Evolutionary conservation across 1,140 invertebrate genomes (phyloP).

Genomic region (Apis laboriosa): DNA sequence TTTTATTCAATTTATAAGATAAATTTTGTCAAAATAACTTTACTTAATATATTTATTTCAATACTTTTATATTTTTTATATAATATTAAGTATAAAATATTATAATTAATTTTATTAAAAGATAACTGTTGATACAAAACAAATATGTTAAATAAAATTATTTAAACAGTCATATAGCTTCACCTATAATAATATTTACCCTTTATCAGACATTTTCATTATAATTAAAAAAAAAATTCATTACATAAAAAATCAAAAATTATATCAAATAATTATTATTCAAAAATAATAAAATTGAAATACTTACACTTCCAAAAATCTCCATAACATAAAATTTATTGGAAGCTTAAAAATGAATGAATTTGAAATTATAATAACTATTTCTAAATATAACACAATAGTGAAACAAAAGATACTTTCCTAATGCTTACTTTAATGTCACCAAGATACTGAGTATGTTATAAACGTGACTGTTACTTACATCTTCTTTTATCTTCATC

Average conservation of each 20-base stretch:
- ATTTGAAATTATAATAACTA: slow-evolving; percentile 13
- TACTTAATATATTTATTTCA: slow-evolving; percentile 5
- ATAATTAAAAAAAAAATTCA: background rate
- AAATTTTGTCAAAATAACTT: background rate
- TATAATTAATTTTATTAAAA: slow-evolving; percentile 8
- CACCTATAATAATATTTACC: background rate
- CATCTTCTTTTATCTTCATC: slow-evolving; percentile 75
- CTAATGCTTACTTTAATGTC: slow-evolving; percentile 28
- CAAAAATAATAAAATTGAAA: background rate
- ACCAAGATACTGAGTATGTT: slow-evolving; percentile 57
- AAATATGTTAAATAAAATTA: background rate
- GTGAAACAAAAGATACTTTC: slow-evolving; percentile 9
- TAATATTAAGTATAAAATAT: slow-evolving; percentile 5
- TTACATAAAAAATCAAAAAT: background rate
- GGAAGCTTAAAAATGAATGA: slow-evolving; percentile 29
- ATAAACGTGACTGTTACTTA: slow-evolving; percentile 71
- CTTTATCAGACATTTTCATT: background rate
- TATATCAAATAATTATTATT: background rate
- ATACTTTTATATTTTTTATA: background rate
- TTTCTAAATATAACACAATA: background rate
- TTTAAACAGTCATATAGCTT: background rate
- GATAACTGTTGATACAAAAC: background rate
- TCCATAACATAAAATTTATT: slow-evolving; percentile 67
- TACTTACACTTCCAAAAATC: slow-evolving; percentile 74
- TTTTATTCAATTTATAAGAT: background rate